phyloP scores from a whole-genome alignment of 2,113 vertebrate genomes.

The Callionymus lyra region DNA sequence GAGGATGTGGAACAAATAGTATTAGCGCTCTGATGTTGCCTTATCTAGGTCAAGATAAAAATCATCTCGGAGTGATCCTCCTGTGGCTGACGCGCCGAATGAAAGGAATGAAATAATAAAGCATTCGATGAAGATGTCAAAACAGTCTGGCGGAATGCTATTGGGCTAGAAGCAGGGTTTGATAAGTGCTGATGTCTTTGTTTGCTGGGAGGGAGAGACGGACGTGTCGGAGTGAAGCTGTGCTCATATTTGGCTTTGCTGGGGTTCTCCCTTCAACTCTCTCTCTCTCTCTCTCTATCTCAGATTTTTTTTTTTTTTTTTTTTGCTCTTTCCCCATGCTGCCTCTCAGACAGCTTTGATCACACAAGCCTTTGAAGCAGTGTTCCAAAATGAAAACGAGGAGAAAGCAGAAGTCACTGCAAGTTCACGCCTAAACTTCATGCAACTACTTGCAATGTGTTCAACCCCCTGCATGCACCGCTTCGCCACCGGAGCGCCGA shows the following conservation, averaged over 20 bases:
- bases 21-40: conserved; percentile 57
- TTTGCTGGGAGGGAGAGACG: conserved; percentile 56
- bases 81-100: conserved; percentile 53
- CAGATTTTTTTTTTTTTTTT: conserved; percentile 24
- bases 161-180: conserved; percentile 55
- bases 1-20: conserved; percentile 57
- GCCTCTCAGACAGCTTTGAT: conserved; percentile 79
- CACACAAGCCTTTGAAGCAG: conserved; percentile 80
- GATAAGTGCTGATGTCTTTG: conserved; percentile 63
- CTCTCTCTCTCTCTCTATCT: conserved; percentile 17
- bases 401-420: conserved; percentile 74
- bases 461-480: conserved; percentile 16
- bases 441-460: conserved; percentile 69
- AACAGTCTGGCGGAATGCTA: conserved; percentile 60
- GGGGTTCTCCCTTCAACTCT: conserved; percentile 51
- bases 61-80: conserved; percentile 56
- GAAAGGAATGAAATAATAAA: conserved; percentile 57
- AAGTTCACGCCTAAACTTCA: conserved; percentile 74
- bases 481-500: conserved; percentile 10
- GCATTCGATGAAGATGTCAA: conserved; percentile 66
- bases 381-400: conserved; percentile 73
- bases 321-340: conserved; percentile 58
- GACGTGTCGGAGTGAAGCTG: conserved; percentile 54
- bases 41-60: conserved; percentile 71
- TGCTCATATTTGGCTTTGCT: conserved; percentile 52